Conservation (phyloP, 2,797 vertebrate species). For the Heliangelus exortis region DNA sequence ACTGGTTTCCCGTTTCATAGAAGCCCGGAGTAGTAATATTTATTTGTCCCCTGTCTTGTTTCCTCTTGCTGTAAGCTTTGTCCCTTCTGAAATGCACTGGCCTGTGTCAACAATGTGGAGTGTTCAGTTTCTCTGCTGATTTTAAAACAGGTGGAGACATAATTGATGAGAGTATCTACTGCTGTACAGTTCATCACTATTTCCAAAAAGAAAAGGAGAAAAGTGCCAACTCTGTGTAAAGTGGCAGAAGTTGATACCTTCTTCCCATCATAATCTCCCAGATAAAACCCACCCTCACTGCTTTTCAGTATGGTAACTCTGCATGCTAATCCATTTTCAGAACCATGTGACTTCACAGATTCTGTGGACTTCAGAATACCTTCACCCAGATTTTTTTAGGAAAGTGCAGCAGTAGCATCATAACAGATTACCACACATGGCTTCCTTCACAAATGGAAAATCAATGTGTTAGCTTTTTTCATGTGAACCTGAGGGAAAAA, state of each 20-base stretch:
- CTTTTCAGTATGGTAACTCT: neutral
- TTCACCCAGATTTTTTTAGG: neutral
- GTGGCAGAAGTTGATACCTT: neutral
- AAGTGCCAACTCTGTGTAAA: neutral
- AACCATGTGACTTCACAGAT: neutral
- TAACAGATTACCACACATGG: neutral
- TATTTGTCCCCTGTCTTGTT: slow-evolving; percentile 18
- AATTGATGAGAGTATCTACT: neutral
- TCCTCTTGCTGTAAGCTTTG: neutral
- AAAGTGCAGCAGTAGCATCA: neutral
- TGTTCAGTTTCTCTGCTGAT: neutral
- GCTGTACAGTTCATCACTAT: neutral
- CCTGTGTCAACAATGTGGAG: neutral
- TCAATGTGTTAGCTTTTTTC: neutral
- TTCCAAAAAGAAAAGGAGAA: neutral
- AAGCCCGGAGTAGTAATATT: neutral
- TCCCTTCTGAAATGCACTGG: neutral
- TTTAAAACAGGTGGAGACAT: neutral
- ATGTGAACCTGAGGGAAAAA: neutral
- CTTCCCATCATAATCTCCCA: neutral
- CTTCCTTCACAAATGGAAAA: neutral
- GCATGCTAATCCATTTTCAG: neutral
- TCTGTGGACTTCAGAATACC: neutral
- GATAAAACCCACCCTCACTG: neutral
- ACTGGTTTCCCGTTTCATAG: neutral